Base-by-base conservation (phyloP, 2,113 vertebrate species). In the Leptobrachium ailaonicum region DNA sequence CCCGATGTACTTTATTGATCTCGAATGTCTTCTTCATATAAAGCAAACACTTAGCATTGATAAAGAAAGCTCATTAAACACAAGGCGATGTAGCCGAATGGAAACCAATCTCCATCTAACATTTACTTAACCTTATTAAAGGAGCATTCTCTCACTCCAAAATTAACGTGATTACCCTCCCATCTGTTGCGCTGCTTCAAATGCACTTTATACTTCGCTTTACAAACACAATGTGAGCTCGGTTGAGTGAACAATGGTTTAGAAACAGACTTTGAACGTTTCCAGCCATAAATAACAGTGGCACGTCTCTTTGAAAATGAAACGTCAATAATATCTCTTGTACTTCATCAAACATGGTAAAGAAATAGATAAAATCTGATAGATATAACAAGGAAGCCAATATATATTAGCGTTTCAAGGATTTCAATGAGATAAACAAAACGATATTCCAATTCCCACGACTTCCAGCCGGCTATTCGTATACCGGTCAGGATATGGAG, bases 41-140 rank as follows among this genome's bases (percentile, higher is more conserved):
- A 60, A 45, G 66, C 68, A 73, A 76, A 70, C 84, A 78, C 75
- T 85, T 82, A 84, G 83, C 88, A 85, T 87, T 88, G 88, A 69
- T 77, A 85, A 84, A 83, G 85, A 88, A 83, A 85, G 86, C 54
- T 62, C 74, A 86, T 85, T 86, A 85, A 86, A 44, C 41, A 4
- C 20, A 20, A 20, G 44, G 11, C 9, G 66, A 10, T n/a, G 10
- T 41, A 42, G 13, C 40, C 43, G 10, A 68, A 72, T 42, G 10
- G 44, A 32, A 66, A 32, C 11, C 41, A 54, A 42, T 42, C 44
- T 32, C 20, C 63, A 45, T 63, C n/a, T 9, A 74, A 43, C 20
- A 50, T 64, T 75, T 64, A 47, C 41, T 62, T 43, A 64, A 64
- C n/a, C 32, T 64, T 64, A 64, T 64, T 64, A 64, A 64, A 64